Evolutionary conservation across 1,140 invertebrate species (phyloP), one percentile per base, ranked within the genome.

Genomic region (Diprion similis): DNA sequence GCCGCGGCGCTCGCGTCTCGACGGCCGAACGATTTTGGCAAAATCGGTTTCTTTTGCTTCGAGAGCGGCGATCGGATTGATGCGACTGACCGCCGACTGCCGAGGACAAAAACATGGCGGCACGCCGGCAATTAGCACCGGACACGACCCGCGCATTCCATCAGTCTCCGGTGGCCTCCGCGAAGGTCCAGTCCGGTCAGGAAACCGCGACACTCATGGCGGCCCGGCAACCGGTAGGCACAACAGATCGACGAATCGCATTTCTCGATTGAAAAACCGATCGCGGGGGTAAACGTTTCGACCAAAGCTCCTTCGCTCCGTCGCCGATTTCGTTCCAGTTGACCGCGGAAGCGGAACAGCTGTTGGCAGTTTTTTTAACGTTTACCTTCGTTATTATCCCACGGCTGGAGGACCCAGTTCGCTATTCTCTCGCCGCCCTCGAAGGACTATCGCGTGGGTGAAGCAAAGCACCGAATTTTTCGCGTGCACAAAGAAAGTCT

Each of bases 121-220:
- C 73, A 68, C 68, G 70, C 72, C 51, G 75, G 73, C 75, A 76
- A 76, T 76, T 76, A 76, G 75, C 70, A 76, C 70, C 65, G 75
- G 74, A 76, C 75, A 76, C 73, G 75, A 48, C 70, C 66, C 70
- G 70, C 68, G 66, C 76, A 77, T 77, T 75, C 76, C 76, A n/a
- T 68, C 59, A 64, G 71, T 74, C 72, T 67, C 65, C 15, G 69
- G n/a, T 45, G 47, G 46, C 10, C 45, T 59, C 19, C 1, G 19
- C 19, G 24, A 37, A 70, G 46, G 45, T 48, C 46, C 71, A 13
- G n/a, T 45, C 13, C n/a, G 65, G 37, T 13, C 18, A 51, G 46
- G 15, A 15, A 48, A 71, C 46, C 46, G 51, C 71, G 64, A 46
- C 65, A 18, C n/a, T 45, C 47, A 72, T 72, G 24, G 24, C 24